phyloP scores from a whole-genome alignment of 2,113 vertebrate genomes.

The Sitta europaea region DNA sequence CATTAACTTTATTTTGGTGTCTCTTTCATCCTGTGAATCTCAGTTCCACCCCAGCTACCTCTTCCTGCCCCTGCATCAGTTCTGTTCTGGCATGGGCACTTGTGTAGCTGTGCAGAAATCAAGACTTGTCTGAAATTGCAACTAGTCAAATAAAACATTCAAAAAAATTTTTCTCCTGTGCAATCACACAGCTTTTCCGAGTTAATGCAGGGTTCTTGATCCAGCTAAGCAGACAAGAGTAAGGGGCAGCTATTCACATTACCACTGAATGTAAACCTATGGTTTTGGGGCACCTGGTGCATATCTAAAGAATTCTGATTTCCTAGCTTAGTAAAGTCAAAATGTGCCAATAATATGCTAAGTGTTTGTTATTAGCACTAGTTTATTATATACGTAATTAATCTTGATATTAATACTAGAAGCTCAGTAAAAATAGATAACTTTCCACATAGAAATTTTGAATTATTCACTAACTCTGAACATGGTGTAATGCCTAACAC shows the following conservation, averaged over 20 bases:
- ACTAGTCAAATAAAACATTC: fast-evolving
- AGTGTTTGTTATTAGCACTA: neutral
- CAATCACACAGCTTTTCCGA: neutral
- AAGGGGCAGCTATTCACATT: neutral
- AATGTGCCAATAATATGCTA: neutral
- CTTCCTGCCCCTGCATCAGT: neutral
- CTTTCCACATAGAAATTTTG: neutral
- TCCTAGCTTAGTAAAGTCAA: neutral
- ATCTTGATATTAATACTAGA: neutral
- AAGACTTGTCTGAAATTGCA: neutral
- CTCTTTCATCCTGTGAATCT: neutral
- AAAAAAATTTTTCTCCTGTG: neutral
- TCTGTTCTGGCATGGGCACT: neutral
- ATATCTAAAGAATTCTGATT: neutral
- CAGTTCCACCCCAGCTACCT: neutral
- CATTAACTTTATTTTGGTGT: neutral
- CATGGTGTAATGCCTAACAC: neutral
- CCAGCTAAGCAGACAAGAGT: neutral
- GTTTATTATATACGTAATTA: neutral
- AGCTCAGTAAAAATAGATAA: neutral
- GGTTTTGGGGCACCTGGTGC: fast-evolving
- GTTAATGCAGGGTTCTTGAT: neutral
- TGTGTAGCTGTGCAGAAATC: neutral
- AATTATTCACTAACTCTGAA: neutral
- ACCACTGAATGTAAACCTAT: neutral